Percentiles rank a stretch among this genome's conserved stretches.
phyloP scores from a whole-genome alignment of 2,113 vertebrate species.

The Lathamus discolor region DNA sequence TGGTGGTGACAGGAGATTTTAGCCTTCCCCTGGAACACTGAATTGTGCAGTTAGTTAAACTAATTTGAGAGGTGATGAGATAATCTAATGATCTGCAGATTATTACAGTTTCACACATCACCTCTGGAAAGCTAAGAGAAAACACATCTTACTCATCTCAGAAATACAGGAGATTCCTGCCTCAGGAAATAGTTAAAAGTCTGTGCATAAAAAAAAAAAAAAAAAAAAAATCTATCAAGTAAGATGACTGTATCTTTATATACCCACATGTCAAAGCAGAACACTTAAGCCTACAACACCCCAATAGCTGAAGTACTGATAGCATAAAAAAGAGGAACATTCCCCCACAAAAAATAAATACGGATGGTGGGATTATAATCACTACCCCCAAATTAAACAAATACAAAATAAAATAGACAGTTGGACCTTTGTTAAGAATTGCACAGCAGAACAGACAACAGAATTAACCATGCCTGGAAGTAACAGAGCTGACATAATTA shows the following conservation, averaged over 20 bases:
- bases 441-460: constrained; percentile 13
- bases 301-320: not conserved
- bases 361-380: not conserved
- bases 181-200: not conserved
- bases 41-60: not conserved
- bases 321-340: not conserved
- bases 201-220: not conserved
- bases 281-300: not conserved
- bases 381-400: not conserved
- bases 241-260: not conserved
- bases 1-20: not conserved
- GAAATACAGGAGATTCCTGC: not conserved
- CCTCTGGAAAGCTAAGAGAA: not conserved
- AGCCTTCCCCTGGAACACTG: not conserved
- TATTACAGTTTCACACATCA: not conserved
- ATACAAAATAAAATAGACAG: not conserved
- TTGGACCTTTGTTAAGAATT: constrained; percentile 17
- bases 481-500: constrained; percentile 62
- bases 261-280: not conserved
- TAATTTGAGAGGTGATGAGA: not conserved
- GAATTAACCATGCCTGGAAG: constrained; percentile 23
- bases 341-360: not conserved
- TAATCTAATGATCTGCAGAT: not conserved
- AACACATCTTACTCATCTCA: not conserved
- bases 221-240: not conserved